Evolutionary conservation across 2,888 invertebrate species (phyloP).

Genomic region (Ferdinandea cuprea): DNA sequence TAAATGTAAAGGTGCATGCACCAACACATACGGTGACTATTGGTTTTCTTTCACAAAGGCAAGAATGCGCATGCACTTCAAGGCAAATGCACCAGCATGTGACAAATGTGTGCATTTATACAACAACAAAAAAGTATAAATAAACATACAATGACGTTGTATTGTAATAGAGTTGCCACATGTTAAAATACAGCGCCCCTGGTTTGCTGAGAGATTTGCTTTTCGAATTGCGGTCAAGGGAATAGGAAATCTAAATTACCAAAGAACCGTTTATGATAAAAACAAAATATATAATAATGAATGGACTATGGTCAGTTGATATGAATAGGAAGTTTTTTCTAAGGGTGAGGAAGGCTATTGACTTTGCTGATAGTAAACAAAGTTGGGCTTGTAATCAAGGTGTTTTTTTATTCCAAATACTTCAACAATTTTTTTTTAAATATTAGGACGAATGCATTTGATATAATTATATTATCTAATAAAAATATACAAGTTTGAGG

Average conservation of each 20-base stretch:
- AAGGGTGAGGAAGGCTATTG: slow-evolving; percentile 29
- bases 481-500: too few species aligned
- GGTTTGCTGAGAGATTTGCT: slow-evolving; percentile 5
- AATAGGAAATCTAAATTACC: slow-evolving; percentile 50
- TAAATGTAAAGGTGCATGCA: not conserved
- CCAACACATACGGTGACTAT: not conserved
- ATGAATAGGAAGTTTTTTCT: not conserved
- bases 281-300: not conserved
- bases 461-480: too few species aligned
- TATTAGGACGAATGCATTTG: too few species aligned
- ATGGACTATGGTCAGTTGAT: slow-evolving; percentile 7
- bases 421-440: too few species aligned
- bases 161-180: slow-evolving; percentile 22
- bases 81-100: not conserved
- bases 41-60: not conserved
- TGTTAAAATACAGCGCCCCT: not conserved
- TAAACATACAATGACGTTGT: slow-evolving; percentile 10
- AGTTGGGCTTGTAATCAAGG: not conserved
- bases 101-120: slow-evolving; percentile 31
- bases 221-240: slow-evolving; percentile 54
- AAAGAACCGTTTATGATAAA: slow-evolving; percentile 12
- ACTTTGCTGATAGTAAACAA: slow-evolving; percentile 24
- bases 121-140: not conserved
- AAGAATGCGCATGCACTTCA: slow-evolving; percentile 16
- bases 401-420: too few species aligned